Evolutionary conservation across 2,888 invertebrate species (phyloP), one percentile per base, ranked within the genome.

Genomic region (Eupithecia tripunctaria): DNA sequence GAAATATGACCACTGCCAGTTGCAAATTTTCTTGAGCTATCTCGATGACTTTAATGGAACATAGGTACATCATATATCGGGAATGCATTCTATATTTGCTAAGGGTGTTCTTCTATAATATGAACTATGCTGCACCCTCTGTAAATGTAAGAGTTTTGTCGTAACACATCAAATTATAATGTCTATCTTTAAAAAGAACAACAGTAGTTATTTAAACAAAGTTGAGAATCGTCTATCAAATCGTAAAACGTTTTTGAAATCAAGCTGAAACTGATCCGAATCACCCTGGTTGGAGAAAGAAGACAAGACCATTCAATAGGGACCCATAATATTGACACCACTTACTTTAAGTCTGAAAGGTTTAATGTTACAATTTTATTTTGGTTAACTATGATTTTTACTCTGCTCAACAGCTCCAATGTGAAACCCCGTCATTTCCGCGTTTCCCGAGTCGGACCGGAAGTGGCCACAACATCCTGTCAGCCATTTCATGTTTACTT

Each of bases 381-480:
- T n/a, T n/a, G n/a, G n/a, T n/a, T n/a, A n/a, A 47, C 47, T 47
- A 21, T n/a, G n/a, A 47, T 0, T 51, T 21, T 51, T 3, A 51
- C 32, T 63, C 21, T n/a, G 21, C 25, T 36, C 21, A 38, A 64
- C 38, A 25, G 25, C n/a, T 38, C 36, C 29, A 63, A 63, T 63
- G 63, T 65, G 67, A 74, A 68, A 74, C 29, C n/a, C 65, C 72
- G 67, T 68, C 67, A 67, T 72, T 59, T 25, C 60, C 56, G 18
- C 62, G 62, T 71, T 70, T 75, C 67, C 56, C 74, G 74, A 29
- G 29, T 62, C 66, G 12, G 67, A 68, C 69, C 72, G 75, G 75
- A 75, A 60, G 70, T 64, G 29, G 36, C 67, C 27, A 72, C 65
- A 70, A 32, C 62, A 68, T 72, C 75, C 74, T 72, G 69, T 64